Conservation (phyloP, 1,140 invertebrate species). For the Papilio machaon region DNA sequence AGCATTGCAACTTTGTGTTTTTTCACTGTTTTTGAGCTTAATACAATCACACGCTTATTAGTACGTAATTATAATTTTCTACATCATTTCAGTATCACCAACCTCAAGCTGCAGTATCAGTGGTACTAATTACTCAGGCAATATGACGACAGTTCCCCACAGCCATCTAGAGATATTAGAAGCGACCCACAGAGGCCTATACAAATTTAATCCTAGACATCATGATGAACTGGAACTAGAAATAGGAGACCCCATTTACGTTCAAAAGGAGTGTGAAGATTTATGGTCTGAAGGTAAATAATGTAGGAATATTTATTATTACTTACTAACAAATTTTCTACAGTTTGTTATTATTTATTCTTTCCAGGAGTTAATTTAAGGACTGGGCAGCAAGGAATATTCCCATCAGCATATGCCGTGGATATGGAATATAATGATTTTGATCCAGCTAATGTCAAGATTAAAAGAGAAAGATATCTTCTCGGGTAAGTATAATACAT, state of each 20-base stretch:
- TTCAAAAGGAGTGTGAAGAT: slow-evolving; percentile 97
- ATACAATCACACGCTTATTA: neutral
- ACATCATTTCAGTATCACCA: slow-evolving; percentile 69
- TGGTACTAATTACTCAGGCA: slow-evolving; percentile 79
- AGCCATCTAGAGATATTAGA: slow-evolving; percentile 94
- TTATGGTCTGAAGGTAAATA: slow-evolving; percentile 96
- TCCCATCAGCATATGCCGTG: slow-evolving; percentile 97
- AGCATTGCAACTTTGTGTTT: slow-evolving; percentile 4
- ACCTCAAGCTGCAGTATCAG: slow-evolving; percentile 81
- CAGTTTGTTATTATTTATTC: neutral
- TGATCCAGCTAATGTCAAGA: slow-evolving; percentile 92
- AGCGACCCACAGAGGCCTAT: slow-evolving; percentile 96
- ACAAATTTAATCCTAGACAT: slow-evolving; percentile 97
- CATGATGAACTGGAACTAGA: slow-evolving; percentile 97
- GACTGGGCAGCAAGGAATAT: slow-evolving; percentile 96
- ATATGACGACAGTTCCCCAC: slow-evolving; percentile 86
- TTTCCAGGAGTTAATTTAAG: slow-evolving; percentile 94
- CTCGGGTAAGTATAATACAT: slow-evolving; percentile 83
- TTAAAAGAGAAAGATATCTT: slow-evolving; percentile 94
- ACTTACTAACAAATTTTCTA: neutral
- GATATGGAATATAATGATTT: slow-evolving; percentile 98
- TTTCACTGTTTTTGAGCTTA: slow-evolving; percentile 23
- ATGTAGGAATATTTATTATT: slow-evolving; percentile 20
- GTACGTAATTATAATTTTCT: neutral
- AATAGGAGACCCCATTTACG: slow-evolving; percentile 98